Percentiles rank a stretch among this genome's conserved stretches.
phyloP scores from a whole-genome alignment of 2,113 vertebrate species.

The Boulengeromyrus knoepffleri region DNA sequence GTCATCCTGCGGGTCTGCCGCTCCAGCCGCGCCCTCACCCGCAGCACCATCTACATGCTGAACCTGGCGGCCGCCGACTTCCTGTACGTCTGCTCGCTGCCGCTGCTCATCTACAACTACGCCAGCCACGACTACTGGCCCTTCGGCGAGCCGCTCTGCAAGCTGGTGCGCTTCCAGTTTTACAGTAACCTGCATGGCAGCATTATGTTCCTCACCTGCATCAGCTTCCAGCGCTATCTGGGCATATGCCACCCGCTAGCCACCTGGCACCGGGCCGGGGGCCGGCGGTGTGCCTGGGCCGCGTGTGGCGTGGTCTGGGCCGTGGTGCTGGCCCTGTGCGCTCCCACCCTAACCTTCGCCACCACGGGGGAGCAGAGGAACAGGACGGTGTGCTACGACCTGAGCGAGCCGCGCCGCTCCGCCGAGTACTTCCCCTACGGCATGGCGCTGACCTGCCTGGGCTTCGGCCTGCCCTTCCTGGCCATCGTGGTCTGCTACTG shows the following conservation, averaged over 20 bases:
- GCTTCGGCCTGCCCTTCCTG: slow-evolving; percentile 81
- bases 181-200: slow-evolving; percentile 90
- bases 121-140: slow-evolving; percentile 88
- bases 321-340: slow-evolving; percentile 63
- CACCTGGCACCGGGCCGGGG: slow-evolving; percentile 75
- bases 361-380: slow-evolving; percentile 82
- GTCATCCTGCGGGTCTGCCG: slow-evolving; percentile 81
- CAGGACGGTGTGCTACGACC: slow-evolving; percentile 89
- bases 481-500: slow-evolving; percentile 80
- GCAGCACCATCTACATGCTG: slow-evolving; percentile 80
- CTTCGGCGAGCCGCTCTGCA: slow-evolving; percentile 83
- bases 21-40: slow-evolving; percentile 63
- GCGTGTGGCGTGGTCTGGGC: slow-evolving; percentile 75
- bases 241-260: slow-evolving; percentile 89
- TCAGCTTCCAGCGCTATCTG: slow-evolving; percentile 87
- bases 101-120: slow-evolving; percentile 92
- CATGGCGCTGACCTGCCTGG: slow-evolving; percentile 77
- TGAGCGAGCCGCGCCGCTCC: slow-evolving; percentile 68
- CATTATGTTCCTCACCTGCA: slow-evolving; percentile 95
- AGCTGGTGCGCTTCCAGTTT: slow-evolving; percentile 87
- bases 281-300: slow-evolving; percentile 71
- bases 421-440: slow-evolving; percentile 82
- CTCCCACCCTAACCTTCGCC: slow-evolving; percentile 81
- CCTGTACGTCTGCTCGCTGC: slow-evolving; percentile 88
- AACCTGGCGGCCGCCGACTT: slow-evolving; percentile 85